Percentiles rank a stretch among this genome's conserved stretches.
These are phyloP conservation scores for Pangasianodon hypophthalmus DNA, from an alignment of 2,113 vertebrate genomes.

Conservation along the genomic window DNA sequence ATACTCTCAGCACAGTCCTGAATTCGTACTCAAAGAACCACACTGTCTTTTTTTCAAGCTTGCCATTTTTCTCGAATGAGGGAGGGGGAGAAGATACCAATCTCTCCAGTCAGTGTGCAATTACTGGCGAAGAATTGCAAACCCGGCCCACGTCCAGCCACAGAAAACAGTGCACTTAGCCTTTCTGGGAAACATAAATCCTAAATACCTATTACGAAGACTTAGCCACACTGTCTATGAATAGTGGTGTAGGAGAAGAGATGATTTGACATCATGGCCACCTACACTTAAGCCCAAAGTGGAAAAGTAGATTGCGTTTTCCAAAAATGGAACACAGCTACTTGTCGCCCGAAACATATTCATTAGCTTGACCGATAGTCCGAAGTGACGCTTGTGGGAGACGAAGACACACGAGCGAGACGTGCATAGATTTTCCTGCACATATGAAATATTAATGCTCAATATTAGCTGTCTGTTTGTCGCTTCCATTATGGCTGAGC, in stretches of 20 bases:
- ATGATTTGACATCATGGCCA: constrained; percentile 11
- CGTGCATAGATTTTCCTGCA: constrained; percentile 60
- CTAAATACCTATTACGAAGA: constrained; percentile 15
- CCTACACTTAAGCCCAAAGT: constrained; percentile 1
- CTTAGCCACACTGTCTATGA: constrained; percentile 32
- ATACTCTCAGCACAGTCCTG: constrained; percentile 45
- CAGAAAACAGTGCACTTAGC: constrained; percentile 41
- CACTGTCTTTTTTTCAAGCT: constrained; percentile 70
- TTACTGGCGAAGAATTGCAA: constrained; percentile 46
- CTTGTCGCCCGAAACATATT: constrained; percentile 12
- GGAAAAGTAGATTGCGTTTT: constrained; percentile 15
- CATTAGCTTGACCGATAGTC: constrained; percentile 28
- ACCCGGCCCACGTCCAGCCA: constrained; percentile 22
- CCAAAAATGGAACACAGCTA: constrained; percentile 14
- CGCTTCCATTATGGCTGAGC: constrained; percentile 81
- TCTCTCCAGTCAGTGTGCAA: constrained; percentile 43
- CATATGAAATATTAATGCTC: constrained; percentile 95
- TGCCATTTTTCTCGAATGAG: background rate
- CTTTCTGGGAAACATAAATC: constrained; percentile 41
- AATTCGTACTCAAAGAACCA: constrained; percentile 22
- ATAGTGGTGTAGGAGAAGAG: constrained; percentile 4
- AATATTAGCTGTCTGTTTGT: constrained; percentile 90
- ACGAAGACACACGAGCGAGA: constrained; percentile 40
- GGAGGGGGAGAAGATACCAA: constrained; percentile 15
- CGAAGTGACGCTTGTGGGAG: constrained; percentile 7